These are phyloP conservation scores for Drosophila aff. DNA, from an alignment of 1,140 invertebrate species.

Conservation along the genomic window DNA sequence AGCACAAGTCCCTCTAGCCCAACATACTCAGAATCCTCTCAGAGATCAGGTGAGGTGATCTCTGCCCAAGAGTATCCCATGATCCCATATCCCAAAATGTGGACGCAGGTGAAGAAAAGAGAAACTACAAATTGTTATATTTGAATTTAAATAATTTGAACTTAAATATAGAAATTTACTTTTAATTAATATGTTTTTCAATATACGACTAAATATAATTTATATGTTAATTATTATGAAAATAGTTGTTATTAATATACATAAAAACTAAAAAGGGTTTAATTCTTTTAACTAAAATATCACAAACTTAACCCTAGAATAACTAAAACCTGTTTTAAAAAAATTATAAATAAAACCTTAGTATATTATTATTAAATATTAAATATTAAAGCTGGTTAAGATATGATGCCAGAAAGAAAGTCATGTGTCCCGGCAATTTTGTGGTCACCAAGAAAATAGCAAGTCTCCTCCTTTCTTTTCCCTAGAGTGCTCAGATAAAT, in stretches of 20 bases:
- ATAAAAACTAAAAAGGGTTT: too few relatives aligned
- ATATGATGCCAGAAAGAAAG: conserved; percentile 2
- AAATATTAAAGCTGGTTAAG: conserved; percentile 5
- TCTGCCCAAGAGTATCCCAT: not conserved
- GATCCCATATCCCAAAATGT: not conserved
- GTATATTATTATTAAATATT: not conserved
- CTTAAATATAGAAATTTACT: not conserved
- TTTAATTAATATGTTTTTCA: too few relatives aligned
- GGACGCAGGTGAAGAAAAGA: not conserved
- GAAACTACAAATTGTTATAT: not conserved
- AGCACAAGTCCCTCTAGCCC: not conserved
- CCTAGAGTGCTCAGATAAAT: conserved; percentile 67
- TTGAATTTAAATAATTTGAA: not conserved
- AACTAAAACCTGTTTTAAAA: not conserved
- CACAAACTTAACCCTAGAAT: too few relatives aligned
- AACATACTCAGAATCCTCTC: conserved; percentile 6
- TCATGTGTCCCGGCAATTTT: conserved; percentile 31
- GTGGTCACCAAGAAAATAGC: conserved; percentile 15
- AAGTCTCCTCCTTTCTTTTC: not conserved
- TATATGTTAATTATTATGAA: too few relatives aligned
- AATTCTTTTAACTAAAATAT: too few relatives aligned
- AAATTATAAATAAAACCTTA: not conserved
- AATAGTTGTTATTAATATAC: too few relatives aligned
- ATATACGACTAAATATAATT: too few relatives aligned
- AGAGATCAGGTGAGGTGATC: conserved; percentile 19